These are phyloP conservation scores for Melanerpes aurifrons DNA, from an alignment of 2,113 vertebrate genomes.

Conservation along the genomic window DNA sequence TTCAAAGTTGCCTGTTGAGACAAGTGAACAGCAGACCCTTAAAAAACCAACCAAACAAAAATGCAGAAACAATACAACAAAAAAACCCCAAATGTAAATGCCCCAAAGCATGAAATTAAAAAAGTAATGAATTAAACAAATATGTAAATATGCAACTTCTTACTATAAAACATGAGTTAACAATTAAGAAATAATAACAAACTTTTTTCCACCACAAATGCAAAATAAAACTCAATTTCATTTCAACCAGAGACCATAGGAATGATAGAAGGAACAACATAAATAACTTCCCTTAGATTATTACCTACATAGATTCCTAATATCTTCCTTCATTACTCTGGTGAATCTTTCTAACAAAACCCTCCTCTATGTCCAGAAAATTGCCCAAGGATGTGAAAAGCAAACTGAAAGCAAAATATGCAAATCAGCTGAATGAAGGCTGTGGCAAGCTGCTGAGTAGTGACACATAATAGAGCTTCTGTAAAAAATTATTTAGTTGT, in stretches of 20 bases:
- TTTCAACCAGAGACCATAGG: not conserved
- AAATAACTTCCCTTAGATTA: not conserved
- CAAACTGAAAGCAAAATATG: not conserved
- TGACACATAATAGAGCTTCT: not conserved
- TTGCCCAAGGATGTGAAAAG: not conserved
- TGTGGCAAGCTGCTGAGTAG: not conserved
- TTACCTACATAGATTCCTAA: rapidly evolving
- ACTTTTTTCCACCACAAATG: not conserved
- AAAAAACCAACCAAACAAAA: not conserved
- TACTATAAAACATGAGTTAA: not conserved
- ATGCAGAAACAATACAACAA: not conserved
- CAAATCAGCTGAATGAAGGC: not conserved
- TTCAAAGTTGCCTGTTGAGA: not conserved
- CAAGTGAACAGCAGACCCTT: not conserved
- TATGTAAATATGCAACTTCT: not conserved
- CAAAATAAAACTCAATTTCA: not conserved
- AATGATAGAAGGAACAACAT: not conserved
- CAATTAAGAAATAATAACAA: not conserved
- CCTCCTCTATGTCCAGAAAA: not conserved
- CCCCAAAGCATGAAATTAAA: not conserved
- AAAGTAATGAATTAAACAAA: not conserved
- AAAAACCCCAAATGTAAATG: too few relatives aligned
- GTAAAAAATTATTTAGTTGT: not conserved
- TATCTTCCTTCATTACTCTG: not conserved
- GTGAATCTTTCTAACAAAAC: not conserved